A percentile compares a stretch with the other conserved stretches of the same genome.
Evolutionary conservation across 2,888 invertebrate genomes (phyloP).

Genomic region (Eilema caniola): DNA sequence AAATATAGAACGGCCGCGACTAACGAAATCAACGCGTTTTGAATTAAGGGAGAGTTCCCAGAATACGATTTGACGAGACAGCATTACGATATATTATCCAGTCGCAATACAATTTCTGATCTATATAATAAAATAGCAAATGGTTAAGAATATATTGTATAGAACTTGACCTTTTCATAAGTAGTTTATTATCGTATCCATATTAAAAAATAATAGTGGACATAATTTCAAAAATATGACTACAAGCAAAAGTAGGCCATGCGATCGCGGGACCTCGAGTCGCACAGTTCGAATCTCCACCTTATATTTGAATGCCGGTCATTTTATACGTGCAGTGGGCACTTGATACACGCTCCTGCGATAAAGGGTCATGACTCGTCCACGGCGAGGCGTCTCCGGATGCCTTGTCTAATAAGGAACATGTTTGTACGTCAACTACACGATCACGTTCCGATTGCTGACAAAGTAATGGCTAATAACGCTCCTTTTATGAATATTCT

Average conservation of each 20-base stretch:
- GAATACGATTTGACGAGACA: constrained; percentile 16
- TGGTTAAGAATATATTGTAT: not conserved
- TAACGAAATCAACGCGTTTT: constrained; percentile 44
- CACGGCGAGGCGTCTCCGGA: constrained; percentile 55
- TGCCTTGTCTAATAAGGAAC: constrained; percentile 72
- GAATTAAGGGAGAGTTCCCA: constrained; percentile 28
- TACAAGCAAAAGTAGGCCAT: constrained; percentile 22
- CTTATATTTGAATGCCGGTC: constrained; percentile 60
- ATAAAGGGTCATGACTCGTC: constrained; percentile 78
- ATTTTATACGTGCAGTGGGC: constrained; percentile 67
- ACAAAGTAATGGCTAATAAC: constrained; percentile 47
- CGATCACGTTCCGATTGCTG: constrained; percentile 29
- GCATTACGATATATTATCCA: constrained; percentile 5
- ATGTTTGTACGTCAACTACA: constrained; percentile 61
- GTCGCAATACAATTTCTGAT: not conserved
- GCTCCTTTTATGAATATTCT: constrained; percentile 36
- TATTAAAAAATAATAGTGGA: no score
- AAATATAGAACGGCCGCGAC: constrained; percentile 34
- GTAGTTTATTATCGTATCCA: no score
- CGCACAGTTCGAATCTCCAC: constrained; percentile 29
- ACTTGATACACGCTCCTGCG: constrained; percentile 63
- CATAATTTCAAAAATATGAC: no score
- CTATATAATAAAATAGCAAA: not conserved
- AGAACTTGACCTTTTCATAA: no score
- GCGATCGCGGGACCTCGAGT: constrained; percentile 25